Base-by-base conservation (phyloP, 2,888 invertebrate species). In the Platycheirus rosarum region DNA sequence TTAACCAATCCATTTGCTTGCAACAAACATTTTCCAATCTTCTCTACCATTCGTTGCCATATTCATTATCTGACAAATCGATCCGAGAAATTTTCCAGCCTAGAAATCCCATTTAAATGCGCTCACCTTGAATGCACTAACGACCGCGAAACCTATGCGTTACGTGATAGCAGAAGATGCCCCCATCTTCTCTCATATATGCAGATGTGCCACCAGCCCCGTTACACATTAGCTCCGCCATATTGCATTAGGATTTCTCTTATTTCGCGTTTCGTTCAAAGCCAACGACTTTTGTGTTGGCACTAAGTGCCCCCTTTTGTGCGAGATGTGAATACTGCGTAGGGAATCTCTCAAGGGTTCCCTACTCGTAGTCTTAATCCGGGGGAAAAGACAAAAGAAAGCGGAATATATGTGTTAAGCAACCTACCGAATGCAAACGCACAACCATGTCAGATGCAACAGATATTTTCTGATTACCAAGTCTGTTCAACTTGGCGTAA, bases 371-470 rank as follows among this genome's bases (percentile, higher is more conserved):
- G 18, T 42, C n/a, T 6, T 16, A 6, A 20, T 29, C 11, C 1
- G 11, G 11, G 9, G 6, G n/a, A 66, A 62, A 60, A 74, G 48
- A 62, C 48, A 57, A 53, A 32, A 51, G 66, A 73, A 60, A 68
- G 23, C 7, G 29, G 14, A 57, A 40, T 20, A 40, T 40, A 26
- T 57, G 49, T 40, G 77, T 77, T 77, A 68, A 68, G 82, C 48
- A 77, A 82, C 55, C 71, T 77, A 76, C 48, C 44, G 20, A 48
- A 62, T 48, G 51, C 53, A 66, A 32, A 70, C 32, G 65, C 80
- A 76, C 62, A 66, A 44, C 48, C 71, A 26, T 71, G 76, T 66
- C 80, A 70, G 42, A 77, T 48, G 77, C 77, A 77, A 68, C 66
- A 73, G 71, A 82, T 68, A 68, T 48, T 66, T 40, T 29, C 46